Evolutionary conservation across 2,113 vertebrate genomes (phyloP).

Genomic region (Ivindomyrus marchei): DNA sequence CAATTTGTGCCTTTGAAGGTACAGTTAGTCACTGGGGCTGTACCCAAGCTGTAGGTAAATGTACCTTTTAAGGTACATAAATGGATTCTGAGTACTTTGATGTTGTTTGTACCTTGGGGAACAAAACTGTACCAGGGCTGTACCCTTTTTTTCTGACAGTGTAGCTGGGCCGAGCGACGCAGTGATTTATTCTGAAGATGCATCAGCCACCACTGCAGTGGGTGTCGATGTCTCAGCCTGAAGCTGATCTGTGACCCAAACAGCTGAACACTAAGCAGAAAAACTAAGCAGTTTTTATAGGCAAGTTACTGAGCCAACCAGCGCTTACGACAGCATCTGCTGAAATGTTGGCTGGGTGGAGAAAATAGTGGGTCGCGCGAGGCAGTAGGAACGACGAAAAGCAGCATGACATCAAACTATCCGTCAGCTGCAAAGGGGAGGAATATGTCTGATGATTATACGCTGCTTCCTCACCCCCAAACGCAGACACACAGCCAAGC

Average conservation of each 20-base stretch:
- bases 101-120: not conserved
- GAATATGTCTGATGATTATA: not conserved
- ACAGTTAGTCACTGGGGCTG: not conserved
- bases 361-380: not conserved
- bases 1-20: not conserved
- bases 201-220: not conserved
- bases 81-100: not conserved
- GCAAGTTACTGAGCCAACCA: not conserved
- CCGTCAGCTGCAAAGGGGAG: not conserved
- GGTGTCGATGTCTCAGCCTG: not conserved
- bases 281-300: too few relatives aligned
- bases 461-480: not conserved
- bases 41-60: not conserved
- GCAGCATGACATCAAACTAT: not conserved
- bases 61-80: not conserved
- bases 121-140: not conserved
- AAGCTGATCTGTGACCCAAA: not conserved
- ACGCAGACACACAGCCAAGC: not conserved
- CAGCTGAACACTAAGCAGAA: not conserved
- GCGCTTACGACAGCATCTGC: not conserved
- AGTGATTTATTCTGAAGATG: not conserved
- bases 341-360: not conserved
- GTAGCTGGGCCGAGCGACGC: not conserved
- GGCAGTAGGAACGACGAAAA: not conserved
- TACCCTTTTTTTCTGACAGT: not conserved